Base-by-base conservation (phyloP, 2,888 invertebrate genomes). In the Drosophila mulleri region DNA sequence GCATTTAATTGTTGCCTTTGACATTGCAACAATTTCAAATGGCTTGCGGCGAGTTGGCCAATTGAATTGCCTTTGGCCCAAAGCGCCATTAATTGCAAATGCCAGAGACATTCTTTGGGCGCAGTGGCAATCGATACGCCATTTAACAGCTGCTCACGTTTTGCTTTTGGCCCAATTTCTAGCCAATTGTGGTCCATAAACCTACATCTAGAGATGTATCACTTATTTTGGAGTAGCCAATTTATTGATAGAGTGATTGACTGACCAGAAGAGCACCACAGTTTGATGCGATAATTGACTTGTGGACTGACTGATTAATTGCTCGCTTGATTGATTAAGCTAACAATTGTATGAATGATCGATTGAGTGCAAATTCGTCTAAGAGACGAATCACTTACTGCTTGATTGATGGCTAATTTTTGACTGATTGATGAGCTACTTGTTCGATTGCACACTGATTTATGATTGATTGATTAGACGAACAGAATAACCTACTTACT, bases 1-100 rank as follows among this genome's bases (percentile, higher is more conserved):
- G 11, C 57, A 58, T 71, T 82, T 82, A 87, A 82, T 85, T 80
- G 85, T 75, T 83, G 86, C 73, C 88, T 89, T 83, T 78, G 88
- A 85, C 65, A 87, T 67, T 82, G 87, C 80, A 87, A 72, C 80
- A 76, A 69, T 82, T 73, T 67, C 45, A 60, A 67, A 62, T 59
- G 45, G 23, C 61, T 64, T 71, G 45, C 64, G 67, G 56, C 64
- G 37, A 44, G 52, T 23, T 45, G 59, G n/a, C 54, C n/a, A 18
- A 20, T 56, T 50, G 39, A 35, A 45, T 52, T 58, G 39, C 14
- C 52, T 35, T 39, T 45, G 48, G 42, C 54, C 69, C 64, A 59
- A 62, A 64, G 7, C 29, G 58, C 35, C 59, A 70, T 74, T 83
- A 83, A 86, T 83, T 89, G 62, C 66, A 67, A 87, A 88, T 87